phyloP scores from a whole-genome alignment of 2,888 invertebrate genomes.

The Andrena haemorrhoa region DNA sequence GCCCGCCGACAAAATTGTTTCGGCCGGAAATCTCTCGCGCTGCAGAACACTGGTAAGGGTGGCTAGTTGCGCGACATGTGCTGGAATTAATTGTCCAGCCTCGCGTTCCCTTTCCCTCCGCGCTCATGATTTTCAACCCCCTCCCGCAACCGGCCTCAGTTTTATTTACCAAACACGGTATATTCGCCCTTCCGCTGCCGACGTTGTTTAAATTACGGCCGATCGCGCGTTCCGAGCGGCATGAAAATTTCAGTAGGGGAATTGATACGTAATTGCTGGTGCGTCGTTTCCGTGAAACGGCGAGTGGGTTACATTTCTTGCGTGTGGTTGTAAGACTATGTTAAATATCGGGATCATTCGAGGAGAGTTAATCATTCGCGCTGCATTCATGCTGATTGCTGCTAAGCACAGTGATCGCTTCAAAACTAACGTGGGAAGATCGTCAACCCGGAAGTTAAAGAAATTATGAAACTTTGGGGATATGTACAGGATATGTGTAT shows the following conservation, averaged over 20 bases:
- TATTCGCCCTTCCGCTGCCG: conserved; percentile 1
- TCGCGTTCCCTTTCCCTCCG: conserved; percentile 12
- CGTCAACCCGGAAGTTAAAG: no score
- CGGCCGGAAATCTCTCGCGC: conserved; percentile 49
- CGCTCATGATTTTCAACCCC: not conserved
- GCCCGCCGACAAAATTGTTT: conserved; percentile 71
- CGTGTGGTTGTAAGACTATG: no score
- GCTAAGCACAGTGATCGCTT: no score
- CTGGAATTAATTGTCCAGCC: conserved; percentile 63
- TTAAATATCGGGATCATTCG: no score
- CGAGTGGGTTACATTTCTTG: no score
- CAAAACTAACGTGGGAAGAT: no score
- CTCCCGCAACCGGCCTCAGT: not conserved
- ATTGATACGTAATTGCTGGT: not conserved
- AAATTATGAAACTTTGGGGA: no score
- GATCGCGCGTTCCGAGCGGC: not conserved
- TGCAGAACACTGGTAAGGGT: conserved; percentile 32
- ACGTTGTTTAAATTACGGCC: not conserved
- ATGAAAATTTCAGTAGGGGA: conserved; percentile 17
- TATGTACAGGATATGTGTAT: no score
- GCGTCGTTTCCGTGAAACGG: not conserved
- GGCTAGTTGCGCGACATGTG: conserved; percentile 37
- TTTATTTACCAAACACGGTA: conserved; percentile 23
- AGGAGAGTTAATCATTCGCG: no score
- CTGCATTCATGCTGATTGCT: no score